A percentile compares a stretch with the other conserved stretches of the same genome.
Evolutionary conservation across 35 echinoderm and acorn worm genomes (phyloP).

Genomic region (Ptychodera flava): DNA sequence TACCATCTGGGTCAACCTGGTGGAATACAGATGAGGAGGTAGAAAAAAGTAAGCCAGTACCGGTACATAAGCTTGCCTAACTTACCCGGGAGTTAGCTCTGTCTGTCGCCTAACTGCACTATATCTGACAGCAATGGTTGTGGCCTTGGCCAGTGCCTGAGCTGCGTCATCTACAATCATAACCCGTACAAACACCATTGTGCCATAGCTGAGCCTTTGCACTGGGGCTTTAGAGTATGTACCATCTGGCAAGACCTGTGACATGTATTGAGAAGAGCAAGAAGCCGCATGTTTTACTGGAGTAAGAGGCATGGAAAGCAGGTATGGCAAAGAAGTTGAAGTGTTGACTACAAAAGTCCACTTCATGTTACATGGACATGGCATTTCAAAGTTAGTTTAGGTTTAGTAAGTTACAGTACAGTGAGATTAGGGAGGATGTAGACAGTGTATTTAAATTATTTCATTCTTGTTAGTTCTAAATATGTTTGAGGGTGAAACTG

Average conservation of each 20-base stretch:
- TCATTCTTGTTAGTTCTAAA: too few species aligned
- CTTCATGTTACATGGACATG: too few species aligned
- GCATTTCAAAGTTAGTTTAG: too few species aligned
- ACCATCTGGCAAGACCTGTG: conserved; percentile 70
- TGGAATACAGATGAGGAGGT: not conserved
- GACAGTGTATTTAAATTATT: too few species aligned
- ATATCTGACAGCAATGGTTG: conserved; percentile 69
- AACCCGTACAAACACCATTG: conserved; percentile 69
- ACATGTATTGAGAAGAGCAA: not conserved
- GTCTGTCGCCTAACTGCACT: conserved; percentile 83
- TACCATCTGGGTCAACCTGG: conserved; percentile 85
- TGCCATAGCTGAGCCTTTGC: conserved; percentile 76
- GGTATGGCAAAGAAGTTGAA: too few species aligned
- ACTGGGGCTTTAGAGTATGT: conserved; percentile 43
- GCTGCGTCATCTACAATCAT: conserved; percentile 21
- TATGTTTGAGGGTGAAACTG: too few species aligned
- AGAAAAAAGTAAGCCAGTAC: too few species aligned
- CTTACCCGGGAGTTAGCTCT: conserved; percentile 78
- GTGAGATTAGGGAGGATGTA: too few species aligned
- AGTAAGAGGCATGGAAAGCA: too few species aligned
- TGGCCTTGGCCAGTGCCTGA: conserved; percentile 29
- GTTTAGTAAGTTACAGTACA: too few species aligned
- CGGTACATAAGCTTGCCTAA: not conserved
- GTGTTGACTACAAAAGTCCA: too few species aligned
- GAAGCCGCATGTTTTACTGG: not conserved